phyloP scores from a whole-genome alignment of 2,797 vertebrate species.

The Liasis olivaceus region DNA sequence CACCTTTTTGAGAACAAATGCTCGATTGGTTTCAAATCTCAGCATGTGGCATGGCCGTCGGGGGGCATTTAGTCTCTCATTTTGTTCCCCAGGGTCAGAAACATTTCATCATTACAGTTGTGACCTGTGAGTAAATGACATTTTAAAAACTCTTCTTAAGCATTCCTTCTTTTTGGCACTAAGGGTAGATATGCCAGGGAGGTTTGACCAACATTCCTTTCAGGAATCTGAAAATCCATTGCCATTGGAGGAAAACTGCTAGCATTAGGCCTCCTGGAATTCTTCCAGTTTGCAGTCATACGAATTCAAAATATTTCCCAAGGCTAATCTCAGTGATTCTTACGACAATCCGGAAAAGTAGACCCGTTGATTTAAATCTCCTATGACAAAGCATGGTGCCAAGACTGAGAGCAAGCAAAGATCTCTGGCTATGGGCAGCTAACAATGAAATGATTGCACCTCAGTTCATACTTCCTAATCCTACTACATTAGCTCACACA shows the following conservation, averaged over 20 bases:
- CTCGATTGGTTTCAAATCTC: neutral
- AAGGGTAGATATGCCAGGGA: neutral
- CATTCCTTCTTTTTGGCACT: neutral
- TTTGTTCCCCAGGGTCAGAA: neutral
- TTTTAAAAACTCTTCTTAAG: neutral
- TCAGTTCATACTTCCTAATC: neutral
- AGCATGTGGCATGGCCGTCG: neutral
- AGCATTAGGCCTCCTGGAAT: neutral
- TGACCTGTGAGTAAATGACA: neutral
- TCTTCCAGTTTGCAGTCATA: neutral
- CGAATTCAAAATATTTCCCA: neutral
- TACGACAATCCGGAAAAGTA: neutral
- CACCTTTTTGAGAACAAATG: neutral
- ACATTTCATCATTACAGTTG: neutral
- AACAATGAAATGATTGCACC: neutral
- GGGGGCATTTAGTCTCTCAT: rapidly evolving
- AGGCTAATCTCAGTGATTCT: neutral
- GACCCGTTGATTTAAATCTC: neutral
- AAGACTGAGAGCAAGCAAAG: neutral
- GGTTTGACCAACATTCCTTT: neutral
- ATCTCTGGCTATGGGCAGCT: neutral
- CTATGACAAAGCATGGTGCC: neutral
- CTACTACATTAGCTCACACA: neutral
- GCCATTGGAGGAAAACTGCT: no score
- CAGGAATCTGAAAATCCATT: neutral